These are phyloP conservation scores for Aeoliscus strigatus DNA, from an alignment of 2,797 vertebrate genomes.

Conservation along the genomic window DNA sequence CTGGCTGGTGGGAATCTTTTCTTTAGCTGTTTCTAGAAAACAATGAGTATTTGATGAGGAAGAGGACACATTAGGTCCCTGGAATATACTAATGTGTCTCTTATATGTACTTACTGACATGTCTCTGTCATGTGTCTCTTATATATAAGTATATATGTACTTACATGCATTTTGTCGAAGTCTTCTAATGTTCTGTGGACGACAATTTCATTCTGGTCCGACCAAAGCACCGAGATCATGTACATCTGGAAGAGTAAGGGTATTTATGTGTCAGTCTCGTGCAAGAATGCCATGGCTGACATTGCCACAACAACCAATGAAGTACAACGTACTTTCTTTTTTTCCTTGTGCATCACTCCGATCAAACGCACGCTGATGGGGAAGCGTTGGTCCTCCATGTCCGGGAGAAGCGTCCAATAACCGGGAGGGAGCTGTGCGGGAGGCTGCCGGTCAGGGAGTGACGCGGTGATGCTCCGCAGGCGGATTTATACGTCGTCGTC, in stretches of 20 bases:
- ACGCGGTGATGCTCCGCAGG: background rate
- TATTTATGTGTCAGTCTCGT: no score
- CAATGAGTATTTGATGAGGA: no score
- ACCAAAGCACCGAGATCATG: conserved; percentile 74
- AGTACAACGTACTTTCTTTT: conserved; percentile 67
- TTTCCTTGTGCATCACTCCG: conserved; percentile 72
- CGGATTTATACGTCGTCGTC: conserved; percentile 27
- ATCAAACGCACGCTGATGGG: conserved; percentile 58
- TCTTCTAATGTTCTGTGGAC: conserved; percentile 71
- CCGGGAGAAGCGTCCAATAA: no score
- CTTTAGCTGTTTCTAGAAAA: conserved; percentile 67
- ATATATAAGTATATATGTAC: conserved; percentile 34
- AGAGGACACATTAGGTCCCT: no score
- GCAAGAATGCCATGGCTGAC: no score
- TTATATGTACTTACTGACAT: no score
- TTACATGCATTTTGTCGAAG: conserved; percentile 71
- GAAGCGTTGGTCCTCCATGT: conserved; percentile 61
- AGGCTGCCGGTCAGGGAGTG: conserved; percentile 1
- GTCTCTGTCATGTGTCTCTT: no score
- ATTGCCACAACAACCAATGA: no score
- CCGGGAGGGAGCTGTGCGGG: no score
- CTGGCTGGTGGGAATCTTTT: conserved; percentile 54
- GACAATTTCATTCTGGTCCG: conserved; percentile 68
- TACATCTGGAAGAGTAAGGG: conserved; percentile 65
- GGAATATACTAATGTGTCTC: no score